Conservation (phyloP, 1,140 invertebrate species). For the Drosophila pseudoananassae region DNA sequence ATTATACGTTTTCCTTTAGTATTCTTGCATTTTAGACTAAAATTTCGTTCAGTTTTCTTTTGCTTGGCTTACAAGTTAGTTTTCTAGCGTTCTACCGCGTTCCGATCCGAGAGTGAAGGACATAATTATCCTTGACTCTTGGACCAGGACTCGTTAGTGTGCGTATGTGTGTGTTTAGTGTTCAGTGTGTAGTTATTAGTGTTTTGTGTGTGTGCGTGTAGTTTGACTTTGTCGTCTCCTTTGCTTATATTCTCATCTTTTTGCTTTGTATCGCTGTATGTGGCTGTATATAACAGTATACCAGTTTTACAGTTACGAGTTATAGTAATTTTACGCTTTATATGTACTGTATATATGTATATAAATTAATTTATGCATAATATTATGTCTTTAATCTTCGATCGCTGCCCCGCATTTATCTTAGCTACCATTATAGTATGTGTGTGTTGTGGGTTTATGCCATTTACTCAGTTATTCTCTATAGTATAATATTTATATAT, state of each 20-base stretch:
- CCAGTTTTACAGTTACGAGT: constrained; percentile 57
- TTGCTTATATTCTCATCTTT: constrained; percentile 41
- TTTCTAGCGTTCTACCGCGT: constrained; percentile 4
- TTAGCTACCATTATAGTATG: constrained; percentile 45
- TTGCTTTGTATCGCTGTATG: constrained; percentile 63
- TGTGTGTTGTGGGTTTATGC: constrained; percentile 37
- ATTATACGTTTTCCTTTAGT: constrained; percentile 35
- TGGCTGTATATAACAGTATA: constrained; percentile 29
- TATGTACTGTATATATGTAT: constrained; percentile 60
- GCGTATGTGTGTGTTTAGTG: constrained; percentile 9
- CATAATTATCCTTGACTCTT: constrained; percentile 24
- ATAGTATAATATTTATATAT: constrained; percentile 35
- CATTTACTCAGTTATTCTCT: constrained; percentile 47
- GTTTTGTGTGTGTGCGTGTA: background rate
- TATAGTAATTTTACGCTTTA: constrained; percentile 60
- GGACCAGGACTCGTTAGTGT: constrained; percentile 10
- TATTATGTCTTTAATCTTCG: constrained; percentile 66
- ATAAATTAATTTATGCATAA: constrained; percentile 69
- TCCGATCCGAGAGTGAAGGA: constrained; percentile 18
- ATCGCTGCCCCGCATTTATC: constrained; percentile 34
- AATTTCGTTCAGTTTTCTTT: constrained; percentile 75
- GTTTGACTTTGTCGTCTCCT: constrained; percentile 50
- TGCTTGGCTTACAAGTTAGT: constrained; percentile 66
- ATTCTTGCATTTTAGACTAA: constrained; percentile 56
- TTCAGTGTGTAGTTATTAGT: constrained; percentile 1